Evolutionary conservation across 2,797 vertebrate genomes (phyloP), one percentile per base, ranked within the genome.

Genomic region (Sebastolobus altivelis): DNA sequence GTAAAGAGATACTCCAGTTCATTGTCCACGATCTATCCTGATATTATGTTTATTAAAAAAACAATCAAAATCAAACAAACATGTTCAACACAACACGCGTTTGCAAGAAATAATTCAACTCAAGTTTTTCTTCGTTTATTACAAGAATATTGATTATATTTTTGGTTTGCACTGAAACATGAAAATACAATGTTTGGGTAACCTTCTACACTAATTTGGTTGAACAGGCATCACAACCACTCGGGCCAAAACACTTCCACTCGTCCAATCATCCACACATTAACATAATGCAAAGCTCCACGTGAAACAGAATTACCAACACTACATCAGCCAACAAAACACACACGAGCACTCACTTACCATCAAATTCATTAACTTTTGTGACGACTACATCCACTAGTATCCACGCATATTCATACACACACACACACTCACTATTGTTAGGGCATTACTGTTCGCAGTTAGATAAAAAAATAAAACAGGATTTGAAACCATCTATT

Each of bases 61-160:
- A 77, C n/a, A 13, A 46, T 12, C 12, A 27, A 76, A 59, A 46
- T 10, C 16, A 14, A 65, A 62, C 49, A 59, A 54, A 69, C 3
- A 25, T 7, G 2, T 49, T 27, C 11, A 65, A 84, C 22, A 72
- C 2, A 37, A 33, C 22, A 52, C 27, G 59, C 1, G 8, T 31
- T 46, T 65, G 16, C 25, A 56, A 75, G 66, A 75, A 78, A 77
- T 54, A 31, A 66, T 79, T 70, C 59, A 65, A 87, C 54, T 29
- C 33, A 69, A 68, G 31, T 78, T 92, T 87, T 77, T 80, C 58
- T 76, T 61, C 78, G 87, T 96, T 96, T 95, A 96, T 95, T 96
- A 96, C 89, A 96, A 96, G 94, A 96, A 96, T 96, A 96, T 92
- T 88, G 73, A 87, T 94, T 74, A 86, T 91, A 76, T 93, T 94